Evolutionary conservation across 2,797 vertebrate genomes (phyloP).

Genomic region (Tragelaphus eurycerus): DNA sequence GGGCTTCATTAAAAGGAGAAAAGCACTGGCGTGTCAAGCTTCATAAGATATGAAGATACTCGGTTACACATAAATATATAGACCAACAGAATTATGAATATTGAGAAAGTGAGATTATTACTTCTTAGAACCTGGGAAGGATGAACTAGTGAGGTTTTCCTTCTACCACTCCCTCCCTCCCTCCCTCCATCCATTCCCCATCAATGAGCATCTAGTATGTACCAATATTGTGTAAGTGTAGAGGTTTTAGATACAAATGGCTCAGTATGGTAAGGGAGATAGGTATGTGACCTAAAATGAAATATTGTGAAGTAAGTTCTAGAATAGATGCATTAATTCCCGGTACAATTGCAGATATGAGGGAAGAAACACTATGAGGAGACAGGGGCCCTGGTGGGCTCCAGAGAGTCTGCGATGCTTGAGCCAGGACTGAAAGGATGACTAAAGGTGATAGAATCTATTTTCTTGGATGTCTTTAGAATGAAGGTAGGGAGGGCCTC

Average conservation of each 20-base stretch:
- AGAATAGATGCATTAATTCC: neutral
- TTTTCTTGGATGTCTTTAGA: neutral
- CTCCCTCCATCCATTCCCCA: neutral
- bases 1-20: neutral
- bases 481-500: neutral
- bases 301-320: neutral
- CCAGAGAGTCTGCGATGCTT: neutral
- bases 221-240: neutral
- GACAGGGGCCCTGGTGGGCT: neutral
- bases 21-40: neutral
- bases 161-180: neutral
- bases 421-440: neutral
- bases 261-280: neutral
- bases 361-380: neutral
- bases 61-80: neutral
- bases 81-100: neutral
- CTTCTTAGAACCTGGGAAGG: neutral
- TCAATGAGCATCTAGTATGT: neutral
- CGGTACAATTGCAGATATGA: accelerated
- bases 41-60: neutral
- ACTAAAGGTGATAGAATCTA: neutral
- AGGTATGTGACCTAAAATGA: no score
- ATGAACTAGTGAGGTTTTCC: neutral
- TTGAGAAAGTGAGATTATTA: neutral
- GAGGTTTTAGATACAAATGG: neutral